Evolutionary conservation across 2,113 vertebrate genomes (phyloP), one percentile per base, ranked within the genome.

Genomic region (Mirounga angustirostris): DNA sequence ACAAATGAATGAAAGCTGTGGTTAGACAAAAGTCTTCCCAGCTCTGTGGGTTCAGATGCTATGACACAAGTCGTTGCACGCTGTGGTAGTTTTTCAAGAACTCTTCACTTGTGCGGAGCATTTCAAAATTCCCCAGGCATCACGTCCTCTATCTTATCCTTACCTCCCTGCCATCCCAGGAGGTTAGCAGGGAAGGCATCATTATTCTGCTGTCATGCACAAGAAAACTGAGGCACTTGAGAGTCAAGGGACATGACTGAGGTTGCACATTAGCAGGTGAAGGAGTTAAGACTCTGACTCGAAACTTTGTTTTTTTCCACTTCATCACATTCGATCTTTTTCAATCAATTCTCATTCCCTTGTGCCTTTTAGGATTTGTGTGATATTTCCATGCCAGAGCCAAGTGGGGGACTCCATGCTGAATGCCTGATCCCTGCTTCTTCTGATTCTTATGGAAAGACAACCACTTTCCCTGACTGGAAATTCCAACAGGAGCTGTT

Each of bases 41-140:
- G 24, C 24, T 67, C 63, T 30, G 3, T 52, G 26, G 3, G 28
- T 36, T 73, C 67, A 40, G 69, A 59, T 22, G 79, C 59, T 59
- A 7, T n/a, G 82, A 43, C 40, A n/a, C 0, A 0, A 88, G 9
- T 22, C 43, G 2, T 46, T 43, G 1, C 73, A 69, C 0, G 1
- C 22, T 12, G 3, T 19, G 36, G 15, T 43, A 11, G 22, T 46
- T 85, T 81, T n/a, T 73, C 28, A 58, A 16, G 50, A 79, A n/a
- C 24, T 43, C 36, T 16, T 65, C 24, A 16, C 0, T 0, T 33
- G 22, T 56, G 63, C 15, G 22, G 40, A 83, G 40, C 14, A 30
- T 67, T 92, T 81, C 7, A 26, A 12, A 54, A 85, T 46, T 56
- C n/a, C 81, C 58, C 13, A 14, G 15, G 3, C 5, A 10, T 13